A percentile compares a stretch with the other conserved stretches of the same genome.
These are phyloP conservation scores for Bubo bubo DNA, from an alignment of 2,113 vertebrate species.

Conservation along the genomic window DNA sequence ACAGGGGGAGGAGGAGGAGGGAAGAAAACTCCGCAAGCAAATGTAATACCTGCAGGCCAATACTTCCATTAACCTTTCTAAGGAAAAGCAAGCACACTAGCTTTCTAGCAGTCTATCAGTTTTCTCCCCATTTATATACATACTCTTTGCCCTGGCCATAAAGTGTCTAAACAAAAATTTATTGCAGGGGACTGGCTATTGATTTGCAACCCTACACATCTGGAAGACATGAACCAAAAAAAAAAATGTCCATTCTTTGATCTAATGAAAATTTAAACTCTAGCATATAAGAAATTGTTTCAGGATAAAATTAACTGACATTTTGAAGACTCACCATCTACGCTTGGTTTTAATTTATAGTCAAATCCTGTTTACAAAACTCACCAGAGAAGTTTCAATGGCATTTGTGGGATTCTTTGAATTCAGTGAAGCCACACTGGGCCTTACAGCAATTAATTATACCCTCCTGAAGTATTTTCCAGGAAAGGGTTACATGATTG, in stretches of 20 bases:
- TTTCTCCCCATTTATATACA: not conserved
- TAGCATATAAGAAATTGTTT: not conserved
- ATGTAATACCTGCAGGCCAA: not conserved
- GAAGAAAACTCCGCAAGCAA: not conserved
- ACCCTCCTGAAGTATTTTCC: not conserved
- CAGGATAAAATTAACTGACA: not conserved
- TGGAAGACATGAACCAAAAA: conserved; percentile 10
- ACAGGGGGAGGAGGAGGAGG: not conserved
- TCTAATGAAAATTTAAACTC: conserved; percentile 4
- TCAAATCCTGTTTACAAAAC: not conserved
- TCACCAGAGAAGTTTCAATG: not conserved
- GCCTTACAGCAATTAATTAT: not conserved
- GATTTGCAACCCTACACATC: conserved; percentile 34
- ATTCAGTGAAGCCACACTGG: not conserved
- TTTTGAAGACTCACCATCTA: not conserved
- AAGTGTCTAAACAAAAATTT: not conserved
- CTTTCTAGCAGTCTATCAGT: not conserved
- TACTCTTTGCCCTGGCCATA: not conserved
- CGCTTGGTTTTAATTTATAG: not conserved
- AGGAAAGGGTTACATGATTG: not conserved
- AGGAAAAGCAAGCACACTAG: not conserved
- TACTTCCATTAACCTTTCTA: not conserved
- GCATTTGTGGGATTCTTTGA: not conserved
- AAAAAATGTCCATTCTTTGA: not conserved
- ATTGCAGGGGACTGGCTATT: not conserved